Conservation (phyloP, 1,140 invertebrate genomes). For the Drosophila baimaii region DNA sequence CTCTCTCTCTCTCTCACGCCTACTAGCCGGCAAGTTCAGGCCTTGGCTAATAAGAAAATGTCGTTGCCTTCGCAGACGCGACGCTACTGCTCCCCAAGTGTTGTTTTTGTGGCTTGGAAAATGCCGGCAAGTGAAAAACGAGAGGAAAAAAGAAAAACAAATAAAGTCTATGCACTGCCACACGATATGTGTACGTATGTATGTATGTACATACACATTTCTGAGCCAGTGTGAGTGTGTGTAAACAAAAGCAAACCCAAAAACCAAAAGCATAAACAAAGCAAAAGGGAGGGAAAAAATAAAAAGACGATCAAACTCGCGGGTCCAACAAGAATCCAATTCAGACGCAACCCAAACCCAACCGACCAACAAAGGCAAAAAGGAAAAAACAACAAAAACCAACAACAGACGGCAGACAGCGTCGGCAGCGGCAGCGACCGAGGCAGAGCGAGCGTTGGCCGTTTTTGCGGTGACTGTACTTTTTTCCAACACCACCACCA, state of each 20-base stretch:
- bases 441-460: conserved; percentile 45
- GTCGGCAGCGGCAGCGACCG: conserved; percentile 43
- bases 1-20: neutral
- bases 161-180: conserved; percentile 55
- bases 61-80: conserved; percentile 44
- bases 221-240: conserved; percentile 20
- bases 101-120: conserved; percentile 53
- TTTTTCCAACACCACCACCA: conserved; percentile 61
- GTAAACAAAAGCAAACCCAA: conserved; percentile 60
- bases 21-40: conserved; percentile 53
- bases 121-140: conserved; percentile 64
- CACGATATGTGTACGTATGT: conserved; percentile 14
- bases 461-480: conserved; percentile 82
- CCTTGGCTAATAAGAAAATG: conserved; percentile 72
- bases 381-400: conserved; percentile 26
- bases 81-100: conserved; percentile 3
- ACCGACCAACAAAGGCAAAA: conserved; percentile 41
- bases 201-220: neutral
- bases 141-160: conserved; percentile 36
- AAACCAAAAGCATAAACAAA: conserved; percentile 56
- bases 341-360: conserved; percentile 63
- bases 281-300: conserved; percentile 26
- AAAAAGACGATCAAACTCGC: conserved; percentile 74
- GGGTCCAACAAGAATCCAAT: conserved; percentile 77
- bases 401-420: conserved; percentile 39